Percentiles rank a stretch among this genome's conserved stretches.
Conservation (phyloP, 2,113 vertebrate species). For the Oreochromis aureus region DNA sequence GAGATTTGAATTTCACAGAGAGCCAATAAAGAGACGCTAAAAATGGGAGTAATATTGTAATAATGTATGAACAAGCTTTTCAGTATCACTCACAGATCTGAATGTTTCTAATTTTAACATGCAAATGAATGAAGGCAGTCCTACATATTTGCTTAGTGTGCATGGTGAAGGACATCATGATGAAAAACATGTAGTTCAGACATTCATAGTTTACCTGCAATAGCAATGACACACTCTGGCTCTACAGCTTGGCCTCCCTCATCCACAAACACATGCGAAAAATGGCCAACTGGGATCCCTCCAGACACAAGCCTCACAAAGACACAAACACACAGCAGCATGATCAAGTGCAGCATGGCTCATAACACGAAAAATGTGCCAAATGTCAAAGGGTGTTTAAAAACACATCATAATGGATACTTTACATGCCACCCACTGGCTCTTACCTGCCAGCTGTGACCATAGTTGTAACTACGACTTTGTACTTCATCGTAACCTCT, state of each 20-base stretch:
- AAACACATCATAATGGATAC: background rate
- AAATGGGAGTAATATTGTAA: background rate
- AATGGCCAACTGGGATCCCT: slow-evolving; percentile 76
- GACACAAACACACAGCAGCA: background rate
- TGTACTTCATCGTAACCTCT: slow-evolving; percentile 68
- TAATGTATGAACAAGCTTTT: background rate
- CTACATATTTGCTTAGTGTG: background rate
- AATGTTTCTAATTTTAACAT: background rate
- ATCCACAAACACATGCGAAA: slow-evolving; percentile 90
- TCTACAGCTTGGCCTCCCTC: slow-evolving; percentile 86
- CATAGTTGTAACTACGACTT: slow-evolving; percentile 81
- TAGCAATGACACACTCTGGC: slow-evolving; percentile 79
- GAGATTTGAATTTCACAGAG: background rate
- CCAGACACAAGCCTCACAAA: slow-evolving; percentile 78
- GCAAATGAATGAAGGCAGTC: background rate
- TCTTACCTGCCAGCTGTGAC: slow-evolving; percentile 85
- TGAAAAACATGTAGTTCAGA: background rate
- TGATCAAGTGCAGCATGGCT: background rate
- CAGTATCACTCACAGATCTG: background rate
- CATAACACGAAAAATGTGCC: background rate
- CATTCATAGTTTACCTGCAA: slow-evolving; percentile 76
- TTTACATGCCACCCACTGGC: background rate
- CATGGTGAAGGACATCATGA: background rate
- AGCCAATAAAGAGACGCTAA: background rate
- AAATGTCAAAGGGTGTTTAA: background rate